Evolutionary conservation across 2,888 invertebrate genomes (phyloP), one percentile per base, ranked within the genome.

Genomic region (Limenitis arthemis): DNA sequence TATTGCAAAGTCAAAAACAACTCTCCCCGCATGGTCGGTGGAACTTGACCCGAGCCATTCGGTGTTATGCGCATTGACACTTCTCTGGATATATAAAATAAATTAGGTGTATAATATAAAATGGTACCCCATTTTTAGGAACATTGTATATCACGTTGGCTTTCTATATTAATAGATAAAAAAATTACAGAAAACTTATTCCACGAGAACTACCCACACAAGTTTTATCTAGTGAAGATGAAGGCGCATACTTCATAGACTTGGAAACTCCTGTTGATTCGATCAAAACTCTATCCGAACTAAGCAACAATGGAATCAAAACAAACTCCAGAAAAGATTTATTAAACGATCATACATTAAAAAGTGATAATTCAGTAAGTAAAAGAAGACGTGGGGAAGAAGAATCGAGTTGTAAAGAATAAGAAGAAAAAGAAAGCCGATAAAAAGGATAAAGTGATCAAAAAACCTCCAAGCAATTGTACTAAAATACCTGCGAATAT

Each of bases 171-270:
- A n/a, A n/a, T n/a, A n/a, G n/a, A n/a, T n/a, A n/a, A n/a, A n/a
- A 37, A 49, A 11, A 5, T 65, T 83, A 71, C 42, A 86, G 91
- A 61, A 90, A 90, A 61, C 79, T 87, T 0, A 65, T 80, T 0
- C 86, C 88, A 37, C 78, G 90, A 28, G 88, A 89, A 42, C 63
- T 90, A 1, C 90, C 90, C 1, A 79, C n/a, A n/a, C n/a, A n/a
- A n/a, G n/a, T n/a, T n/a, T n/a, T n/a, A n/a, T n/a, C n/a, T n/a
- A n/a, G n/a, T 56, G 84, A 86, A 63, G 88, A 88, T 55, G n/a
- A n/a, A n/a, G n/a, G n/a, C n/a, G n/a, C n/a, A n/a, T n/a, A n/a
- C n/a, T n/a, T n/a, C n/a, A n/a, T n/a, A n/a, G n/a, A n/a, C n/a
- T 76, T 75, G 0, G 86, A 82, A 53, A 84, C 85, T 0, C 86